phyloP scores from a whole-genome alignment of 2,113 vertebrate genomes.

The Oenanthe melanoleuca region DNA sequence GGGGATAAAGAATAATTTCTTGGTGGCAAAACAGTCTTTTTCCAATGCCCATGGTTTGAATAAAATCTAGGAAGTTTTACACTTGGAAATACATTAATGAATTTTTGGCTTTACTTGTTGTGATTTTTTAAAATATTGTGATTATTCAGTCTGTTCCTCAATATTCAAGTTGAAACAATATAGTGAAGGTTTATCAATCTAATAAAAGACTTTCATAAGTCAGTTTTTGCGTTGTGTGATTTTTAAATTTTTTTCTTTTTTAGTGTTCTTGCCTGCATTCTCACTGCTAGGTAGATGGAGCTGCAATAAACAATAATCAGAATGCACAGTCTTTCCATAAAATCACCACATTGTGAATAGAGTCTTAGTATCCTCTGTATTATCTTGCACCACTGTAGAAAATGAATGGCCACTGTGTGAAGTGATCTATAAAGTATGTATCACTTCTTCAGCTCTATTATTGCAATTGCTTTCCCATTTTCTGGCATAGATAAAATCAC shows the following conservation, averaged over 20 bases:
- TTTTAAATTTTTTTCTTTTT: slow-evolving; percentile 17
- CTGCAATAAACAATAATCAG: neutral
- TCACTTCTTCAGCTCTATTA: neutral
- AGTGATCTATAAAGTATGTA: neutral
- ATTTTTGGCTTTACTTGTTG: slow-evolving; percentile 3
- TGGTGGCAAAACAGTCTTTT: slow-evolving; percentile 19
- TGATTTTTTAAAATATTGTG: neutral
- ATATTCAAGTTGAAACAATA: neutral
- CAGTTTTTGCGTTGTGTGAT: neutral
- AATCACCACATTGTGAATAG: neutral
- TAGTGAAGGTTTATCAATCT: neutral
- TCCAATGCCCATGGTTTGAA: neutral
- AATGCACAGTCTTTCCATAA: neutral
- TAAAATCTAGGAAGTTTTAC: slow-evolving; percentile 8
- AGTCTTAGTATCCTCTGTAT: neutral
- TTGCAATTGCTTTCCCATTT: neutral
- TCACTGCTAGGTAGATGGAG: neutral
- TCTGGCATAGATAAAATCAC: neutral
- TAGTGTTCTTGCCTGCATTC: neutral
- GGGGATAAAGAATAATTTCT: slow-evolving; percentile 47
- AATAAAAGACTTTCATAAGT: slow-evolving; percentile 41
- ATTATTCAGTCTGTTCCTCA: neutral
- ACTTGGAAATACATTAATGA: neutral
- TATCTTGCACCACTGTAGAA: neutral
- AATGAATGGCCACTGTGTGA: neutral